Evolutionary conservation across 2,113 vertebrate species (phyloP).

Genomic region (Bolborhynchus lineola): DNA sequence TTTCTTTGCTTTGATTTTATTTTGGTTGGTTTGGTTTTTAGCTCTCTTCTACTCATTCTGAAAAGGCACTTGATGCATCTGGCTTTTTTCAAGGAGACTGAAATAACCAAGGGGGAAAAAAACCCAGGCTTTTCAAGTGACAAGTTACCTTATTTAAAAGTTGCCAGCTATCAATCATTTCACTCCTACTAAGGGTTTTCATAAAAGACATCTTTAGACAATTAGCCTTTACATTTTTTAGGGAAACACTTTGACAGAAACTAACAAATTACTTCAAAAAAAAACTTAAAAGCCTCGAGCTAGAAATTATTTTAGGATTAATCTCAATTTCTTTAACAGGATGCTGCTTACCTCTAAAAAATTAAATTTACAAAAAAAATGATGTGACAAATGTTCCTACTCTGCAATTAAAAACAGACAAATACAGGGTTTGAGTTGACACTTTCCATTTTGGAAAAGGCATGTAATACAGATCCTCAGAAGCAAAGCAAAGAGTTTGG

Average conservation of each 20-base stretch:
- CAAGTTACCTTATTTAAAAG: background rate
- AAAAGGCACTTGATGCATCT: slow-evolving; percentile 40
- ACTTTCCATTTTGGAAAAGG: too few relatives aligned
- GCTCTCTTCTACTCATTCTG: slow-evolving; percentile 49
- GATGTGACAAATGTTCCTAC: background rate
- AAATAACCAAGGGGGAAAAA: background rate
- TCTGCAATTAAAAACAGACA: background rate
- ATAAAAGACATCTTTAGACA: background rate
- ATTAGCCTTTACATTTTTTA: slow-evolving; percentile 9
- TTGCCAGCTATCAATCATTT: background rate
- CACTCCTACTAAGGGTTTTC: background rate
- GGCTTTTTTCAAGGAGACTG: background rate
- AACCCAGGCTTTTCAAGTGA: background rate
- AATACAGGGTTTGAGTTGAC: background rate
- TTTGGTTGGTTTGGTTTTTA: slow-evolving; percentile 22
- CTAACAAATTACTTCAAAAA: background rate
- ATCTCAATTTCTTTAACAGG: background rate
- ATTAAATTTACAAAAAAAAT: background rate
- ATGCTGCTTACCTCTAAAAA: background rate
- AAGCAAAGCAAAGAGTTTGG: background rate
- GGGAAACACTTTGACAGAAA: background rate
- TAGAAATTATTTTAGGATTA: background rate
- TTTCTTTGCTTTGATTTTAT: background rate
- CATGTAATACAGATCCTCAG: background rate
- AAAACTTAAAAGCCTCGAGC: background rate